Evolutionary conservation across 2,113 vertebrate species (phyloP), one percentile per base, ranked within the genome.

Genomic region (Gallinago paraguaiae): DNA sequence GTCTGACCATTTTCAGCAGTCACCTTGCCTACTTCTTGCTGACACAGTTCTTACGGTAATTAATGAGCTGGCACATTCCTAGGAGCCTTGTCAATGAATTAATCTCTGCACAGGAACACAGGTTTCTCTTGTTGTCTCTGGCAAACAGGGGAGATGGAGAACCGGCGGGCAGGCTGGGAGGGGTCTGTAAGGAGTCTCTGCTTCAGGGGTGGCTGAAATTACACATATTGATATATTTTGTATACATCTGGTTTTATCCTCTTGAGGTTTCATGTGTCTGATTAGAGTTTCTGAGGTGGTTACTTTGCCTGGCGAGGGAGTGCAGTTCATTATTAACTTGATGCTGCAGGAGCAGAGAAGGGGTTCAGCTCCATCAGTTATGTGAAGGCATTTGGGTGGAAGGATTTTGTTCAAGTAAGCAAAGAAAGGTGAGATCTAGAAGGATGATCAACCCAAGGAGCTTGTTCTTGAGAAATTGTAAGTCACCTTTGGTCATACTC

Each of bases 41-140:
- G 97, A 98, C 88, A 89, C 88, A 88, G 96, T 97, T 96, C 86
- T 97, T 95, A 84, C 12, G 17, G 88, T 97, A 98, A 98, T 98
- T 97, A 98, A 98, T 97, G 97, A 97, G 94, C 92, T 98, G 96
- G 97, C 97, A 96, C 91, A 77, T 88, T 93, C 54, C 88, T 96
- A 41, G 88, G 95, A 94, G 93, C 71, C 93, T 94, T 97, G 85
- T 96, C 96, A 83, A 97, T 92, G 92, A 96, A 98, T 97, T 97
- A 97, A 97, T 97, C 95, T 86, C 93, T 84, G 87, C 83, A 68
- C 71, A 81, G 93, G 60, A 96, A 96, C 83, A 95, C 72, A 69
- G 88, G 82, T 82, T 95, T 85, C 72, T 95, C 87, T 93, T 94
- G 90, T 71, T 91, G 80, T 94, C 87, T 90, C 81, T 93, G 72